Conservation (phyloP, 2,888 invertebrate genomes). For the Orchesellides sinensis region DNA sequence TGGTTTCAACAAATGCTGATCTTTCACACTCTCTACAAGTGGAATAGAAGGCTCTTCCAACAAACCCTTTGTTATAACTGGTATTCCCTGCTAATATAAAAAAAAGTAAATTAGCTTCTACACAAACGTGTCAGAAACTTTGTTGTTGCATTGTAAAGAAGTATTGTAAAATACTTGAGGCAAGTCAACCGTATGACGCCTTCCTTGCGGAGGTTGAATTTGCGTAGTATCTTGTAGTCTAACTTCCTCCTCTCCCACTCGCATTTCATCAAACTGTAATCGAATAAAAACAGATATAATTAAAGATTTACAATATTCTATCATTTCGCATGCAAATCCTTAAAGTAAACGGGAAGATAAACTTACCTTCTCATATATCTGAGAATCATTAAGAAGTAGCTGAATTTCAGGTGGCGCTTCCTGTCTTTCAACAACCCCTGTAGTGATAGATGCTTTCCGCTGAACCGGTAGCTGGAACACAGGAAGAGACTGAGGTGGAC, state of each 20-base stretch:
- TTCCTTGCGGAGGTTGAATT: slow-evolving; percentile 72
- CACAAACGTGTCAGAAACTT: too few species aligned
- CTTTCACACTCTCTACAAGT: slow-evolving; percentile 84
- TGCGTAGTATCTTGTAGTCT: slow-evolving; percentile 68
- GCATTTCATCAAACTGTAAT: slow-evolving; percentile 73
- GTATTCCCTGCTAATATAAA: slow-evolving; percentile 70
- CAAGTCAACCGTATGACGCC: slow-evolving; percentile 74
- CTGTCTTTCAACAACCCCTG: slow-evolving; percentile 74
- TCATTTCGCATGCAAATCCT: too few species aligned
- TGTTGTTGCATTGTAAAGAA: background rate
- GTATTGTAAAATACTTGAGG: slow-evolving; percentile 70
- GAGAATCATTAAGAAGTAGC: slow-evolving; percentile 79
- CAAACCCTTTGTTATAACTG: slow-evolving; percentile 67
- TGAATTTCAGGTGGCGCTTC: slow-evolving; percentile 73
- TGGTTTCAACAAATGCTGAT: slow-evolving; percentile 91
- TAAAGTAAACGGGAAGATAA: background rate
- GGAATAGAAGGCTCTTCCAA: slow-evolving; percentile 70
- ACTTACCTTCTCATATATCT: slow-evolving; percentile 82
- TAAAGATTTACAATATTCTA: background rate
- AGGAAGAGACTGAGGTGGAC: slow-evolving; percentile 45
- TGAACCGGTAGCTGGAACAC: slow-evolving; percentile 71
- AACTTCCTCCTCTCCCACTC: slow-evolving; percentile 70
- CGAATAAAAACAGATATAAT: slow-evolving; percentile 4
- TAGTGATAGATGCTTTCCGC: slow-evolving; percentile 74
- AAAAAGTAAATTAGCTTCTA: slow-evolving; percentile 7